These are phyloP conservation scores for Globodera ellingtonae DNA, from an alignment of 1,140 invertebrate genomes.

Conservation along the genomic window DNA sequence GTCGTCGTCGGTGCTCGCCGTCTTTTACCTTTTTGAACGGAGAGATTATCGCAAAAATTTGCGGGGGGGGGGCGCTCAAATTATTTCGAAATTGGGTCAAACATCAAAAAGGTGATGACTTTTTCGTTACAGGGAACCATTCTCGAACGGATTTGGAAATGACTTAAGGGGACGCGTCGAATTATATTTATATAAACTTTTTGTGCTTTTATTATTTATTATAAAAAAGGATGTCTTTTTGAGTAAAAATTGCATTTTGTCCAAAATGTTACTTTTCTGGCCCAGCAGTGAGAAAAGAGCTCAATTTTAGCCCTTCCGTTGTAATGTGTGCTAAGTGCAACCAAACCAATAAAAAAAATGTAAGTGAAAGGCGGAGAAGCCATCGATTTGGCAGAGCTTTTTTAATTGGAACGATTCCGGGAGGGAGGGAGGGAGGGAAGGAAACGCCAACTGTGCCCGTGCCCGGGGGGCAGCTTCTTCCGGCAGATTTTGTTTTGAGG, in stretches of 20 bases:
- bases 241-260: too few relatives aligned
- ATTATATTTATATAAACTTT: too few relatives aligned
- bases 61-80: neutral
- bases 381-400: constrained; percentile 1
- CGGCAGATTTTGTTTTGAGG: neutral
- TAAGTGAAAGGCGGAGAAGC: neutral
- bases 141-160: too few relatives aligned
- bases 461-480: neutral
- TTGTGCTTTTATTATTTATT: too few relatives aligned
- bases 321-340: too few relatives aligned
- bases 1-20: too few relatives aligned
- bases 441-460: neutral
- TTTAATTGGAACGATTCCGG: neutral
- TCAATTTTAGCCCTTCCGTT: too few relatives aligned
- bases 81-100: neutral
- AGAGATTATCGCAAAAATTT: neutral
- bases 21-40: neutral
- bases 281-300: too few relatives aligned
- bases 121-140: neutral
- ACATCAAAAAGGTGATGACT: neutral
- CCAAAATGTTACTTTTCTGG: too few relatives aligned
- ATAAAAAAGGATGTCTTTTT: too few relatives aligned
- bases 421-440: too few relatives aligned
- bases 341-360: neutral
- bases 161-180: too few relatives aligned